Percentiles rank a stretch among this genome's conserved stretches.
Conservation (phyloP, 2,113 vertebrate genomes). For the Dissostichus mawsoni region DNA sequence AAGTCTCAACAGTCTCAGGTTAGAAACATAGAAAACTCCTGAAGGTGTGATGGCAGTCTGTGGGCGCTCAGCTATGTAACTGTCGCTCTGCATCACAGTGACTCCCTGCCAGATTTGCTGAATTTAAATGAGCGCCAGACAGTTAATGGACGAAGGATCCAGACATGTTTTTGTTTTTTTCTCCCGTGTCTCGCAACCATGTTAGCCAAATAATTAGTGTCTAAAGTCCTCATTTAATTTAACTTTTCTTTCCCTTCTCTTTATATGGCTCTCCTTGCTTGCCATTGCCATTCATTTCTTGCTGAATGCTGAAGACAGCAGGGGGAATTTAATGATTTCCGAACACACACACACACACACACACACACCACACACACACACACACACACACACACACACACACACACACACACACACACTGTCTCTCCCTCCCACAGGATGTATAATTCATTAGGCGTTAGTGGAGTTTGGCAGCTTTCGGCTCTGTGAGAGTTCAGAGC, state of each 20-base stretch:
- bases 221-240: constrained; percentile 8
- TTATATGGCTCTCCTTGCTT: constrained; percentile 19
- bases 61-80: constrained; percentile 43
- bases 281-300: constrained; percentile 56
- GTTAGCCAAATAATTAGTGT: constrained; percentile 37
- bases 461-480: constrained; percentile 61
- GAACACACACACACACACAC: background rate
- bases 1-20: constrained; percentile 1
- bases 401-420: constrained; percentile 9
- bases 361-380: background rate
- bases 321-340: constrained; percentile 53
- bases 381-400: constrained; percentile 23
- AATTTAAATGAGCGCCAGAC: constrained; percentile 55
- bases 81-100: constrained; percentile 11
- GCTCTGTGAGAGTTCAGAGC: constrained; percentile 59
- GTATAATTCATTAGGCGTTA: constrained; percentile 71
- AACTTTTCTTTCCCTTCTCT: constrained; percentile 12
- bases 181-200: constrained; percentile 28
- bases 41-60: constrained; percentile 23
- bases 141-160: constrained; percentile 12
- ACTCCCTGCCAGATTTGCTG: constrained; percentile 42
- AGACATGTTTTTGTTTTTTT: constrained; percentile 9
- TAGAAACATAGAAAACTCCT: background rate
- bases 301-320: constrained; percentile 54
- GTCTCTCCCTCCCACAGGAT: constrained; percentile 51